Base-by-base conservation (phyloP, 1,140 invertebrate genomes). In the Piezodorus guildinii region DNA sequence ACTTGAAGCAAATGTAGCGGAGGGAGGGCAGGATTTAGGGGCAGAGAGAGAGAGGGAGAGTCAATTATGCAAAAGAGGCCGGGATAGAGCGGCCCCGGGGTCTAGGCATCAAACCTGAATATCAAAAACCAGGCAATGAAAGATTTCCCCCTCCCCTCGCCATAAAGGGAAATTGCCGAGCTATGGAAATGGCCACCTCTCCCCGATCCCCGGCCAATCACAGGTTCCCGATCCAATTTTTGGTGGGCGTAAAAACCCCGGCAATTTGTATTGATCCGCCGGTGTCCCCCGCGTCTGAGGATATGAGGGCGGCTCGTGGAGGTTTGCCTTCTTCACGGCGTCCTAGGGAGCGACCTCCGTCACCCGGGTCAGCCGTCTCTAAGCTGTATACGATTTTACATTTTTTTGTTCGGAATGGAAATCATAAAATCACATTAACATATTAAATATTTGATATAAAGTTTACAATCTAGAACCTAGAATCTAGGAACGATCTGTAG, bases 221-320 rank as follows among this genome's bases (percentile, higher is more conserved):
- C 52, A 9, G 52, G 52, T 4, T 10, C 17, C 15, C 17, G 52
- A 56, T 56, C 52, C 52, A 56, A 56, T 56, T 56, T 56, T 56
- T 56, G 17, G 52, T 21, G 52, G 52, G 52, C 14, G 17, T 25
- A 23, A 56, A 25, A 56, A 56, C 17, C 52, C 52, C 52, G 5
- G 52, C 52, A 56, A 56, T 56, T 56, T 56, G 52, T 56, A 56
- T 56, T 25, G 52, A 49, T 49, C 19, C 46, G n/a, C 17, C 34
- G 6, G 34, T 39, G 34, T 39, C 34, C 34, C 34, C 34, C 9
- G 34, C 34, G 12, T 39, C 34, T 39, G 34, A 39, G 34, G 34
- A 39, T 39, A 39, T 12, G 34, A 39, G 34, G 34, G 34, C 9
- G 34, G 4, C 2, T 39, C 34, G 1, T 8, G 12, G 9, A 8